These are phyloP conservation scores for Paraescarpia echinospica DNA, from an alignment of 1,140 invertebrate species.

Conservation along the genomic window DNA sequence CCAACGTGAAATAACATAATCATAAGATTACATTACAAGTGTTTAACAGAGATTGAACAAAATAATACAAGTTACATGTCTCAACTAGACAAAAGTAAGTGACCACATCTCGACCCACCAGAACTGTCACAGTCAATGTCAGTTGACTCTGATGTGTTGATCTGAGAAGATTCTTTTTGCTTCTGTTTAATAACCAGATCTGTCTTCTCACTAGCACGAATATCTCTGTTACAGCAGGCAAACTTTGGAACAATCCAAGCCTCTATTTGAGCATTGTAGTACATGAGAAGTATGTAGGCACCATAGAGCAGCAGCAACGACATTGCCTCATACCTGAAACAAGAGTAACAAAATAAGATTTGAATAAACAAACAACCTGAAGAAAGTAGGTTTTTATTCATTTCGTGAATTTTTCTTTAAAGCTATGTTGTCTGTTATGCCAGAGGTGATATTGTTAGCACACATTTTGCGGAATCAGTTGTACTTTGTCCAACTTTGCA, in stretches of 20 bases:
- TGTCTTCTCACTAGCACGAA: background rate
- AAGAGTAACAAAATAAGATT: background rate
- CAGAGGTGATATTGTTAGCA: too few species aligned
- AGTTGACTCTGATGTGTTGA: background rate
- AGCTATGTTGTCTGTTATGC: too few species aligned
- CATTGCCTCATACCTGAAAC: slow-evolving; percentile 55
- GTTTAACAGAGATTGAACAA: background rate
- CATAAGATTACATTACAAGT: background rate
- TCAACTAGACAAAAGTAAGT: background rate
- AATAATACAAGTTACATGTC: background rate
- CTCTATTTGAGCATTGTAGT: slow-evolving; percentile 49
- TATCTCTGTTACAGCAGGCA: background rate
- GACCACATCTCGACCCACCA: background rate
- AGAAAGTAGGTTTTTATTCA: background rate
- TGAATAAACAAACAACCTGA: background rate
- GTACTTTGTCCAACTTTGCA: too few species aligned
- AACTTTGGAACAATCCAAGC: slow-evolving; percentile 28
- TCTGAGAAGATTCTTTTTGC: background rate
- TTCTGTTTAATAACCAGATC: background rate
- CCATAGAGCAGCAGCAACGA: slow-evolving; percentile 48
- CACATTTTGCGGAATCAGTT: too few species aligned
- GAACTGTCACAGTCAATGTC: background rate
- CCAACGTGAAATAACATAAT: background rate
- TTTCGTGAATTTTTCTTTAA: too few species aligned
- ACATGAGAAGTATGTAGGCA: slow-evolving; percentile 55